Conservation (phyloP, 2,888 invertebrate genomes). For the Sycophila texana region DNA sequence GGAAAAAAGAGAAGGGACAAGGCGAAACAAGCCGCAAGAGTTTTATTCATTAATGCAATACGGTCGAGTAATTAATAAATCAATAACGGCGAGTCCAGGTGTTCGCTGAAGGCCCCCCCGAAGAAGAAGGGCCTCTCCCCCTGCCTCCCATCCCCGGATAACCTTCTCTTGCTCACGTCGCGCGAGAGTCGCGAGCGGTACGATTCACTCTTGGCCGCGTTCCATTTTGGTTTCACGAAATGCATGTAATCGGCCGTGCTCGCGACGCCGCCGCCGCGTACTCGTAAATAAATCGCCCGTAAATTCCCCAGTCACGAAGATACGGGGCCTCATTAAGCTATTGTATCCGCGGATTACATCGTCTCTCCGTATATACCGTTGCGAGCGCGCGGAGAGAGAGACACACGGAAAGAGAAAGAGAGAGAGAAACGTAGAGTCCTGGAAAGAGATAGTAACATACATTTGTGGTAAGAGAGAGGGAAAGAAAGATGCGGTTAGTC, state of each 20-base stretch:
- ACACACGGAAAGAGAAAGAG: neutral
- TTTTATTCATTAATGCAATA: constrained; percentile 1
- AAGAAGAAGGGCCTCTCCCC: neutral
- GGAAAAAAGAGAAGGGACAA: constrained; percentile 22
- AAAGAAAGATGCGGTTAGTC: too few species aligned
- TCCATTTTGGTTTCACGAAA: constrained; percentile 50
- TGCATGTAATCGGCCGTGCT: constrained; percentile 41
- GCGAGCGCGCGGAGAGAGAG: neutral
- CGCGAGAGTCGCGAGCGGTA: constrained; percentile 21
- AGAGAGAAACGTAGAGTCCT: neutral
- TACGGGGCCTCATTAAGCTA: constrained; percentile 55
- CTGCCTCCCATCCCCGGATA: neutral
- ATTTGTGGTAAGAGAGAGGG: too few species aligned
- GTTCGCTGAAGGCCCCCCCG: neutral
- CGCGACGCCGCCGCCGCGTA: neutral
- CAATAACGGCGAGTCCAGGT: constrained; percentile 7
- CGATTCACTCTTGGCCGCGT: constrained; percentile 1
- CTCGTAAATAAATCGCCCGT: constrained; percentile 52
- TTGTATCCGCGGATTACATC: constrained; percentile 51
- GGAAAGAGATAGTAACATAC: neutral
- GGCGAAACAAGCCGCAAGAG: neutral
- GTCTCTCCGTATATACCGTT: constrained; percentile 29
- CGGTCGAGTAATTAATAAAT: constrained; percentile 34
- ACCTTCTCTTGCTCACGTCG: neutral
- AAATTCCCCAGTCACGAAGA: constrained; percentile 56